Evolutionary conservation across 2,888 invertebrate genomes (phyloP), one percentile per base, ranked within the genome.

Genomic region (Altica lythri): DNA sequence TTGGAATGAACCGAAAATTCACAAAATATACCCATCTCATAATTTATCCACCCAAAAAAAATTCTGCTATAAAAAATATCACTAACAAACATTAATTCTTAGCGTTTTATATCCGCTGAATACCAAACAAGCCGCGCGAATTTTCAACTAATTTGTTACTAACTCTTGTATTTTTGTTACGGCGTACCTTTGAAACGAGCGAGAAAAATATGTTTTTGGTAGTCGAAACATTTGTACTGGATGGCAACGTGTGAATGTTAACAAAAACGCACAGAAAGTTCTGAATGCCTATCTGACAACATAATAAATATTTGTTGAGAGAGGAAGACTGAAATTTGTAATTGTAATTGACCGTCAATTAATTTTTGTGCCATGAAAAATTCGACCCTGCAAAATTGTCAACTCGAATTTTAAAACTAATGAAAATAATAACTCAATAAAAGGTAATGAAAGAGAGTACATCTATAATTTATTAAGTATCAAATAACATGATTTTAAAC

Each of bases 171-270:
- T 25, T 40, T 40, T 40, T 9, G 18, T 37, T 13, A 12, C 22
- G 25, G 40, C 22, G 13, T 25, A 8, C 22, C 22, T 32, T 32
- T 60, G 55, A 55, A 25, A 50, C 32, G 27, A 43, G 35, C 35
- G 22, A 46, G 67, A 71, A 69, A 71, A 70, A 67, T 68, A 63
- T 69, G 71, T 70, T 70, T 67, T 61, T 62, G 59, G 64, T 72
- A 71, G 70, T 70, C 67, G 67, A 66, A 65, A 69, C 71, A 72
- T 72, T 72, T 72, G 71, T 69, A 71, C 71, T 69, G 70, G 61
- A 67, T 66, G 70, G 66, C 62, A 66, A 70, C 66, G 69, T 70
- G 71, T 70, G 70, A 71, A 45, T 68, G 43, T 42, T 30, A 22
- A 43, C 43, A 51, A 27, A 50, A 54, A 55, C 46, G 22, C 46